phyloP scores from a whole-genome alignment of 2,797 vertebrate species.

The Lerista edwardsae region DNA sequence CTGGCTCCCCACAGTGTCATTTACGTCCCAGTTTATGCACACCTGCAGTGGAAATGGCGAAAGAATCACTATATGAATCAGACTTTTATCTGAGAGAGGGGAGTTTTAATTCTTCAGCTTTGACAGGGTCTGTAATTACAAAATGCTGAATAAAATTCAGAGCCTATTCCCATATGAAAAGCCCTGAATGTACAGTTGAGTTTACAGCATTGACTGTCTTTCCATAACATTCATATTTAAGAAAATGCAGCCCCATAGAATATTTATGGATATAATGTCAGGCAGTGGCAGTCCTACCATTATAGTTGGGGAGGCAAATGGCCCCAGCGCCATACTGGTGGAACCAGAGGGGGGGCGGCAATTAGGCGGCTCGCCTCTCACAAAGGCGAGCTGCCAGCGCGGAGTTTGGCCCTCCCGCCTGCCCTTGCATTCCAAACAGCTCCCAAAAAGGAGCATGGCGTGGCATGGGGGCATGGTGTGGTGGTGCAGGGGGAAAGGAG shows the following conservation, averaged over 20 bases:
- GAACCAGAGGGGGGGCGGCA: too few relatives aligned
- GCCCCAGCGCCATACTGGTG: too few relatives aligned
- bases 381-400: too few relatives aligned
- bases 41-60: neutral
- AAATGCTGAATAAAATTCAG: neutral
- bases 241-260: neutral
- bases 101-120: conserved; percentile 4
- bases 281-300: too few relatives aligned
- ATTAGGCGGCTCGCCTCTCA: too few relatives aligned
- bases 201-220: neutral
- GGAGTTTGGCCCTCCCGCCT: too few relatives aligned
- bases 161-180: neutral
- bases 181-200: neutral
- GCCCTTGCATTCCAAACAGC: too few relatives aligned
- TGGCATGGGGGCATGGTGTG: too few relatives aligned
- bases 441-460: too few relatives aligned
- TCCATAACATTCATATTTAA: neutral
- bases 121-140: neutral
- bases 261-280: neutral
- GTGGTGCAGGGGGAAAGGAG: too few relatives aligned
- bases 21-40: neutral
- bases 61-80: neutral
- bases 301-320: too few relatives aligned
- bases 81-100: conserved; percentile 1
- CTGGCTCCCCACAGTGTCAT: neutral